phyloP scores from a whole-genome alignment of 2,113 vertebrate species.

The Laticauda laticaudata region DNA sequence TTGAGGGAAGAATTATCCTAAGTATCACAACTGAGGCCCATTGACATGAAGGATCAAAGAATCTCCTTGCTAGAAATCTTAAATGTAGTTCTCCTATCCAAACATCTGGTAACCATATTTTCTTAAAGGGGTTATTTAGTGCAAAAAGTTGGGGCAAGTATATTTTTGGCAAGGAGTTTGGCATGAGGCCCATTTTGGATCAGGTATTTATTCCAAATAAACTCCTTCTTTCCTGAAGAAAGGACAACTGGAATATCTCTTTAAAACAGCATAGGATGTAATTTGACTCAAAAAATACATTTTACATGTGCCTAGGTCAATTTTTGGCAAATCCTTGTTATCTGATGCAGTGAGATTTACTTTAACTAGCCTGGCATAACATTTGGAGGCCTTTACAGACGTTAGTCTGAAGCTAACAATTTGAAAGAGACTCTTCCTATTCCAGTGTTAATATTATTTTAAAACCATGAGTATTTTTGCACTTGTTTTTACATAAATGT shows the following conservation, averaged over 20 bases:
- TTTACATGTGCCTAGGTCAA: neutral
- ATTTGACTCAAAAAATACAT: neutral
- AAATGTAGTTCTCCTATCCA: neutral
- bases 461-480: neutral
- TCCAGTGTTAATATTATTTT: neutral
- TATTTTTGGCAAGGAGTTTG: neutral
- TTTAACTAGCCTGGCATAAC: neutral
- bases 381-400: neutral
- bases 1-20: neutral
- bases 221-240: neutral
- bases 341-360: neutral
- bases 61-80: neutral
- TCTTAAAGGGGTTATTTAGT: neutral
- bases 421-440: neutral
- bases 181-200: neutral
- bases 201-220: neutral
- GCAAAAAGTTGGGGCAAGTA: neutral
- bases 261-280: neutral
- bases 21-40: neutral
- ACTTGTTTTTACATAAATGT: neutral
- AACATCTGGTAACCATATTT: neutral
- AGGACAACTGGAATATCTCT: neutral
- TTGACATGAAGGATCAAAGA: neutral
- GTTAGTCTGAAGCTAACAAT: neutral
- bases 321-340: neutral